Evolutionary conservation across 1,140 invertebrate species (phyloP).

Genomic region (Drosophila ficusphila): DNA sequence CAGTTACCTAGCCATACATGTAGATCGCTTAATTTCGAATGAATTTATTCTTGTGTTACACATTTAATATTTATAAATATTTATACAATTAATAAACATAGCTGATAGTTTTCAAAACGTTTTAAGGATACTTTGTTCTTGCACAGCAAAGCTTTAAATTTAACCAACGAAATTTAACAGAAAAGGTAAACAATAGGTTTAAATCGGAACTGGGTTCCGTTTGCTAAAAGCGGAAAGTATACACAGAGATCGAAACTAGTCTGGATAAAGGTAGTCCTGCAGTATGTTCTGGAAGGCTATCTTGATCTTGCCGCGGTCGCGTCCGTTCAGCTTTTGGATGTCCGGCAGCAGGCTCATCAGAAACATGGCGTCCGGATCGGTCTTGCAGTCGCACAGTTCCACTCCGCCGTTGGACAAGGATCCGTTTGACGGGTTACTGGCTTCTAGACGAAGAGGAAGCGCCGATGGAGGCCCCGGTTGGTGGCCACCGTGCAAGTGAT

Average conservation of each 20-base stretch:
- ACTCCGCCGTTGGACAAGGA: conserved; percentile 26
- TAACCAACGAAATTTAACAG: not conserved
- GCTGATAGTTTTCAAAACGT: conserved; percentile 62
- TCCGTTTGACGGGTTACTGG: conserved; percentile 30
- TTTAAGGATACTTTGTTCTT: conserved; percentile 59
- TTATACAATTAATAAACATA: conserved; percentile 69
- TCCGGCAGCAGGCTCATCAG: conserved; percentile 81
- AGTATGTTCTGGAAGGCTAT: conserved; percentile 82
- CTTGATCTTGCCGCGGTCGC: conserved; percentile 82
- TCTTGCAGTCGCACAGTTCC: conserved; percentile 82
- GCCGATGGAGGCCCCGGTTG: conserved; percentile 25
- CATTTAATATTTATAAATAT: conserved; percentile 75
- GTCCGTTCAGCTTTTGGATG: conserved; percentile 79
- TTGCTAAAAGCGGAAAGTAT: conserved; percentile 53
- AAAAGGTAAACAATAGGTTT: conserved; percentile 5
- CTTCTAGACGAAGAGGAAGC: conserved; percentile 38
- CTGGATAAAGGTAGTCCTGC: conserved; percentile 81
- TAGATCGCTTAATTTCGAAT: conserved; percentile 62
- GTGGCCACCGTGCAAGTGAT: conserved; percentile 34
- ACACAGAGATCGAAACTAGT: conserved; percentile 63
- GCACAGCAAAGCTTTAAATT: conserved; percentile 51
- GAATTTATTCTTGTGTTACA: conserved; percentile 74
- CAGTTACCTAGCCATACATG: conserved; percentile 47
- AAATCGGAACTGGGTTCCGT: conserved; percentile 16
- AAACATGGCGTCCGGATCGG: conserved; percentile 83